Evolutionary conservation across 2,113 vertebrate species (phyloP), one percentile per base, ranked within the genome.

Genomic region (Pteruthius melanotis): DNA sequence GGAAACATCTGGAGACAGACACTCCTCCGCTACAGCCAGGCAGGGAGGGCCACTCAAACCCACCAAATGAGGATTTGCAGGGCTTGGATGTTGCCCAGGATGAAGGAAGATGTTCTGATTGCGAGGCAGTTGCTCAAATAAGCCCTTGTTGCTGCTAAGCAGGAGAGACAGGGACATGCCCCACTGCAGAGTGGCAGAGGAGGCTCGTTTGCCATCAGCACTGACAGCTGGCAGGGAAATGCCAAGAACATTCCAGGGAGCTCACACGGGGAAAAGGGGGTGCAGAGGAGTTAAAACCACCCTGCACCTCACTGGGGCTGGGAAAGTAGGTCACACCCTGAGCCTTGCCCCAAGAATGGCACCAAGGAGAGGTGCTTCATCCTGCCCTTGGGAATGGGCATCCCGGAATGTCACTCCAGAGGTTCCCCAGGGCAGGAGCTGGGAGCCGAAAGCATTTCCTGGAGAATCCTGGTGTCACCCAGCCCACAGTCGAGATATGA

Each of bases 261-360:
- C 78, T 85, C 59, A 57, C 0, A 0, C 50, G 40, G 72, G 65
- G 70, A 53, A 87, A 85, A 44, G 16, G 0, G 42, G 85, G 84
- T 13, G 5, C 17, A 50, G 75, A 83, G 71, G 82, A 95, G 93
- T 85, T 88, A 59, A 97, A 96, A 54, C 31, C 82, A 66, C 21
- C 66, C 78, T 23, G 66, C 33, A 10, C 78, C 63, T 40, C 69
- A 0, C 1, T 6, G 53, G 65, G 50, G 70, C 59, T 76, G 2
- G 27, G 69, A 66, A 97, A 94, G 84, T 63, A 66, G 94, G 90
- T 93, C 94, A 94, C 15, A 87, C 92, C 94, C 92, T 13, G 76
- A 89, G 93, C 49, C 86, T 89, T 28, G 0, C n/a, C n/a, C 21
- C 59, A 23, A 28, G 7, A n/a, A 7, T 54, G 26, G 54, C 16